Evolutionary conservation across 2,797 vertebrate species (phyloP), one percentile per base, ranked within the genome.

Genomic region (Typhlichthys eigenmanni): DNA sequence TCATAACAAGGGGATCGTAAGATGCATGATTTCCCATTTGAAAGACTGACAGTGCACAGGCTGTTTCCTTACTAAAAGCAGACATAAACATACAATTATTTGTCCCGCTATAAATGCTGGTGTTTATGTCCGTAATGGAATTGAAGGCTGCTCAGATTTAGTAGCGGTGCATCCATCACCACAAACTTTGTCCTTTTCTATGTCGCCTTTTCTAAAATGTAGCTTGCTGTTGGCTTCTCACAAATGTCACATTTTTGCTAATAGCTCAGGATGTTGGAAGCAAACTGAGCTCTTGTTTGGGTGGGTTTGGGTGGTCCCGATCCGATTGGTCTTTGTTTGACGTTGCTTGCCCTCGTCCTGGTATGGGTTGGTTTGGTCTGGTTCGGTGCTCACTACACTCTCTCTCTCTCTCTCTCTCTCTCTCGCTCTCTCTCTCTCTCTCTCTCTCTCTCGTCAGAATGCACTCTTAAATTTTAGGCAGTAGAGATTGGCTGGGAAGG

Each of bases 161-260:
- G 9, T 14, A 56, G 47, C 50, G n/a, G 38, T 68, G 19, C 13
- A 24, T 74, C 56, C 13, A 48, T 54, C 50, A 19, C 13, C 14
- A 29, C 5, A n/a, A n/a, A 29, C 9, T 43, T 24, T 50, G 13
- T 1, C 0, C 52, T 32, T 68, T 12, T 58, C 16, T 59, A 3
- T 14, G 9, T 47, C 47, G 66, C 67, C 70, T 76, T 64, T 60
- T 63, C 9, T 45, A 69, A 45, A 48, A 9, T 64, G 72, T 16
- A 60, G 29, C 54, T 48, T 29, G 43, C 34, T 38, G 24, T 0
- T 72, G 34, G 53, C 10, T 14, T 64, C 16, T 75, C 62, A 55
- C 55, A 74, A 56, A 60, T 68, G 45, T 73, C 59, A 69, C 55
- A 79, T 76, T 70, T 29, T 69, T 64, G 29, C 19, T n/a, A 48